These are phyloP conservation scores for Leucophenga montana DNA, from an alignment of 2,888 invertebrate genomes.

Conservation along the genomic window DNA sequence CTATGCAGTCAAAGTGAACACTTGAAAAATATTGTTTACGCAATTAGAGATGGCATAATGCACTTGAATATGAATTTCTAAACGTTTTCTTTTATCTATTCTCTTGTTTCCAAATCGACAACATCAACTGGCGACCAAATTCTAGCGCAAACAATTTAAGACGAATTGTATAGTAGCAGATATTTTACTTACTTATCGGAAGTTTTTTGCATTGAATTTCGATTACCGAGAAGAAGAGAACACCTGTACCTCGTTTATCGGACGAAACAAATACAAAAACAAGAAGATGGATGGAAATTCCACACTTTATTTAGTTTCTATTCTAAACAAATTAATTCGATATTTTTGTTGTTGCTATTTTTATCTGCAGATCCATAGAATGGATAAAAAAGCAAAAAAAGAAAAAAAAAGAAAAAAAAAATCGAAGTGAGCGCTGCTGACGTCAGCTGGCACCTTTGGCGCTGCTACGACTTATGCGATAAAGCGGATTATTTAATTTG, in stretches of 20 bases:
- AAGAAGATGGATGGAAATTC: too few relatives aligned
- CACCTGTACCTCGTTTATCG: too few relatives aligned
- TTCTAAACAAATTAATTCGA: slow-evolving; percentile 1
- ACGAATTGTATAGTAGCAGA: too few relatives aligned
- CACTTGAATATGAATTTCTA: slow-evolving; percentile 1
- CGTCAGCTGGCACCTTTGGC: slow-evolving; percentile 48
- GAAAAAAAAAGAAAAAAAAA: background rate
- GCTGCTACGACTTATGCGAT: too few relatives aligned
- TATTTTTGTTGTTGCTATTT: background rate
- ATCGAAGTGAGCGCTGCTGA: slow-evolving; percentile 39
- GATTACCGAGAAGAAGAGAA: too few relatives aligned
- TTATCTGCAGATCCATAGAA: slow-evolving; percentile 34
- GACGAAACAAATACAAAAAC: too few relatives aligned
- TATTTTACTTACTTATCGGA: too few relatives aligned
- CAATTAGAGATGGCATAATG: background rate
- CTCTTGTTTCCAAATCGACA: background rate
- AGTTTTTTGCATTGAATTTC: too few relatives aligned
- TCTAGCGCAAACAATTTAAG: background rate
- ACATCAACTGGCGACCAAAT: background rate
- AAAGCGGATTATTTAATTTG: slow-evolving; percentile 46
- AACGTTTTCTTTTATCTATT: background rate
- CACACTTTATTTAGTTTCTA: background rate
- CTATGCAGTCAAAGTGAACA: background rate
- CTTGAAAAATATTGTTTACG: slow-evolving; percentile 15
- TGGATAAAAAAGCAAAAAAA: background rate